Evolutionary conservation across 2,888 invertebrate species (phyloP).

Genomic region (Temnothorax ravouxi): DNA sequence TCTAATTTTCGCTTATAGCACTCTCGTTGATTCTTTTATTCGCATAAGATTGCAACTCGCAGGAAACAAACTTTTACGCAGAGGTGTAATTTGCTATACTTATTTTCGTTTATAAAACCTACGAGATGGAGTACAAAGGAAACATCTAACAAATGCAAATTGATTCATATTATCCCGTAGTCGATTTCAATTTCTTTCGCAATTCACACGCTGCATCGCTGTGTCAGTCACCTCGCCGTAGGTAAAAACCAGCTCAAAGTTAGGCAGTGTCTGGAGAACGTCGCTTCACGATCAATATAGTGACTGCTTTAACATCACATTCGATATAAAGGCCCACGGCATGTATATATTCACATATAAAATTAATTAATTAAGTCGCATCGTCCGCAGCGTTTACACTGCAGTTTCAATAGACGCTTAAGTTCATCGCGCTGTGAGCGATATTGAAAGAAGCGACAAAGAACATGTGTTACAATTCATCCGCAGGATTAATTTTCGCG

Average conservation of each 20-base stretch:
- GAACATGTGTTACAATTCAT: conserved; percentile 26
- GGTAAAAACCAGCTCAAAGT: conserved; percentile 37
- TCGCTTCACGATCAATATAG: conserved; percentile 24
- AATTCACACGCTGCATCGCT: conserved; percentile 13
- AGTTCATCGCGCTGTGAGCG: conserved; percentile 10
- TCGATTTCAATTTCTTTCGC: conserved; percentile 8
- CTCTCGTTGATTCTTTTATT: not conserved
- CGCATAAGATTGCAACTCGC: not conserved
- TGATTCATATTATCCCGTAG: not conserved
- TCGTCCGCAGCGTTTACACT: not conserved
- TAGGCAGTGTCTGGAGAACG: conserved; percentile 59
- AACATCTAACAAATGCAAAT: conserved; percentile 9
- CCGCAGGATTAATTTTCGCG: conserved; percentile 12
- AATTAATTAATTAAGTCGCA: conserved; percentile 53
- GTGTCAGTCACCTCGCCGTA: not conserved
- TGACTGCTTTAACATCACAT: conserved; percentile 57
- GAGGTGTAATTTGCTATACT: not conserved
- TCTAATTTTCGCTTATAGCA: not conserved
- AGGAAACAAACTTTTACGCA: not conserved
- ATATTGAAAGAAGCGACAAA: conserved; percentile 34
- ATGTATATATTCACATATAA: conserved; percentile 58
- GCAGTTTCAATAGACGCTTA: conserved; percentile 2
- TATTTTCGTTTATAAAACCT: not conserved
- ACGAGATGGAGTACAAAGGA: not conserved
- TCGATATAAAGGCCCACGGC: conserved; percentile 43